Evolutionary conservation across 2,888 invertebrate genomes (phyloP).

Genomic region (Azorinus chamasolen): DNA sequence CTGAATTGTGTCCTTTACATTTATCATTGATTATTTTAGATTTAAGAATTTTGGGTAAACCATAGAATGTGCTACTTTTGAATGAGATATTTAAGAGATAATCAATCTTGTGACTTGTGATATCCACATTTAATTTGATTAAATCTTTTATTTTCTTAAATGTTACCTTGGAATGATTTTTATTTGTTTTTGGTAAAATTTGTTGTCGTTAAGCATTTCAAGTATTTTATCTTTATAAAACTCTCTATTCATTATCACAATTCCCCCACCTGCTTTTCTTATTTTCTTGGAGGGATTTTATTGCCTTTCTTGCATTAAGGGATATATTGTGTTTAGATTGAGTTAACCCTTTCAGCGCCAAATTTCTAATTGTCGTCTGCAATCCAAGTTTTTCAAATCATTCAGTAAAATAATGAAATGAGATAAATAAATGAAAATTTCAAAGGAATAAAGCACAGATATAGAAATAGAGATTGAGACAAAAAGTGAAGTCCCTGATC

Average conservation of each 20-base stretch:
- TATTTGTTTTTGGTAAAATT: slow-evolving; percentile 21
- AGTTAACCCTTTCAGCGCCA: too few relatives aligned
- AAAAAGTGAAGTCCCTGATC: too few relatives aligned
- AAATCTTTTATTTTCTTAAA: slow-evolving; percentile 15
- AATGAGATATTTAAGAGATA: slow-evolving; percentile 27
- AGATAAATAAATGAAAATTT: too few relatives aligned
- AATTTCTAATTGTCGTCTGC: too few relatives aligned
- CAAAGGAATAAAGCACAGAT: too few relatives aligned
- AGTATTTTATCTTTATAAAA: slow-evolving; percentile 40
- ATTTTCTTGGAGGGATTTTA: neutral
- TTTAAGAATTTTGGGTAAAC: slow-evolving; percentile 42
- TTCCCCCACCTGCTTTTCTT: slow-evolving; percentile 17
- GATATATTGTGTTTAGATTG: too few relatives aligned
- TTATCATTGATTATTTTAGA: slow-evolving; percentile 6
- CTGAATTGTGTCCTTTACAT: neutral
- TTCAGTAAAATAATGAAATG: too few relatives aligned
- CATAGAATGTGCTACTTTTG: slow-evolving; percentile 36
- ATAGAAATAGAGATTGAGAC: too few relatives aligned
- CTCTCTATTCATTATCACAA: slow-evolving; percentile 38
- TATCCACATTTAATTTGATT: neutral
- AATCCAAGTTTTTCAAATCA: too few relatives aligned
- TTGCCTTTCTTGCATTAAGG: too few relatives aligned
- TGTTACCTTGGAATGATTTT: slow-evolving; percentile 9
- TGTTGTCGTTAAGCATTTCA: slow-evolving; percentile 21
- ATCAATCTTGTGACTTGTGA: slow-evolving; percentile 19